These are phyloP conservation scores for Parthenolecanium corni DNA, from an alignment of 2,888 invertebrate genomes.

Conservation along the genomic window DNA sequence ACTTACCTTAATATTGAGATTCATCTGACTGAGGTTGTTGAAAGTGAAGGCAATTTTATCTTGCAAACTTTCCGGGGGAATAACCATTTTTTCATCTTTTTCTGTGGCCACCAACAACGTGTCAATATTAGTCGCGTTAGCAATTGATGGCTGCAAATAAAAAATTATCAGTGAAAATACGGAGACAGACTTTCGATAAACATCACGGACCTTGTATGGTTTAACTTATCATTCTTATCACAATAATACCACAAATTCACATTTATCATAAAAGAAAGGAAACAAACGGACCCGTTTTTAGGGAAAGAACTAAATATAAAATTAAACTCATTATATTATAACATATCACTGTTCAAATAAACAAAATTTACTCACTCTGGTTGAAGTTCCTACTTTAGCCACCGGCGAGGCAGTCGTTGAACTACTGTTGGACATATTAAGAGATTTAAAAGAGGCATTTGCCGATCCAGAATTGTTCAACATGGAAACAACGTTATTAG, in stretches of 20 bases:
- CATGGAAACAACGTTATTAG: constrained; percentile 15
- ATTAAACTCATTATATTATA: background rate
- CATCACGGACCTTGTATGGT: background rate
- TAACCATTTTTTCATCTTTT: constrained; percentile 75
- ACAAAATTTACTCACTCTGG: constrained; percentile 14
- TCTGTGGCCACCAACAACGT: constrained; percentile 89
- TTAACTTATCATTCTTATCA: too few species aligned
- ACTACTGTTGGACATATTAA: constrained; percentile 6
- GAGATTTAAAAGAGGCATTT: constrained; percentile 8
- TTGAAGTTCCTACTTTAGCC: constrained; percentile 20
- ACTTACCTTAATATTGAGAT: constrained; percentile 68
- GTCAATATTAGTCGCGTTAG: constrained; percentile 95
- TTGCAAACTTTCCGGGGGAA: constrained; percentile 85
- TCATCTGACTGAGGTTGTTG: constrained; percentile 93
- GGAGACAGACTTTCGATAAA: background rate
- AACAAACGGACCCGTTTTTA: too few species aligned
- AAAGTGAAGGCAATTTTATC: constrained; percentile 99
- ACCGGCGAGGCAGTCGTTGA: constrained; percentile 21
- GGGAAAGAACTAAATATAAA: too few species aligned
- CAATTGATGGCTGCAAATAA: constrained; percentile 67
- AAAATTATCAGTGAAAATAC: background rate
- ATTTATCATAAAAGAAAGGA: too few species aligned
- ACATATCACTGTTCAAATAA: background rate
- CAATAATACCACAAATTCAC: too few species aligned
- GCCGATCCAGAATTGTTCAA: constrained; percentile 4